Percentiles rank a stretch among this genome's conserved stretches.
phyloP scores from a whole-genome alignment of 2,888 invertebrate genomes.

The Platycheirus rosarum region DNA sequence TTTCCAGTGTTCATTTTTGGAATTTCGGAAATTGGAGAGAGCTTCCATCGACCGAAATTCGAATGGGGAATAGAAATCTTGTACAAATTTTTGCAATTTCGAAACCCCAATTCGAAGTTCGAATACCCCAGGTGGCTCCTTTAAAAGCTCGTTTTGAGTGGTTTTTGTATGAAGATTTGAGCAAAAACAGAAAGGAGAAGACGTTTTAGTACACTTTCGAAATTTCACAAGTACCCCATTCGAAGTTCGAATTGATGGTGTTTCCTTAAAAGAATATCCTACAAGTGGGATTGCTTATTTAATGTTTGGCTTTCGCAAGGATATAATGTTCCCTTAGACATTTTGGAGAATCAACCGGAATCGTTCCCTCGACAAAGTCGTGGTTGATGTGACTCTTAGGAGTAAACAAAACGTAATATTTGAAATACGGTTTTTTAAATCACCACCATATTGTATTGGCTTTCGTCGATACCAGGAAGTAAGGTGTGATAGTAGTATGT shows the following conservation, averaged over 20 bases:
- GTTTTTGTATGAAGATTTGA: not conserved
- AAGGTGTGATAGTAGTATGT: not conserved
- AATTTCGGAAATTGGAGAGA: slow-evolving; percentile 22
- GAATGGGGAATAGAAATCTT: not conserved
- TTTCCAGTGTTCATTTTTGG: slow-evolving; percentile 52
- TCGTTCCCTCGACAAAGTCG: slow-evolving; percentile 4
- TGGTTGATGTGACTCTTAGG: slow-evolving; percentile 20
- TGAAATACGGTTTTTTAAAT: slow-evolving; percentile 9
- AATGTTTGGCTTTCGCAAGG: not conserved
- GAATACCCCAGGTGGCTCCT: not conserved
- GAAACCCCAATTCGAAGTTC: slow-evolving; percentile 2
- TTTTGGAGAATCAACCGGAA: slow-evolving; percentile 6
- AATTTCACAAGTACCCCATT: slow-evolving; percentile 14
- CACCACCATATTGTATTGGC: slow-evolving; percentile 3
- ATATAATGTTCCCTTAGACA: slow-evolving; percentile 1
- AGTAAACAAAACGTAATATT: slow-evolving; percentile 1
- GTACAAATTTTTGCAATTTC: not conserved
- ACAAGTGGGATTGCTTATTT: slow-evolving; percentile 5
- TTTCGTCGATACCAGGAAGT: slow-evolving; percentile 2
- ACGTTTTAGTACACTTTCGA: slow-evolving; percentile 33
- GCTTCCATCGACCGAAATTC: slow-evolving; percentile 13
- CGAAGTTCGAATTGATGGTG: slow-evolving; percentile 35
- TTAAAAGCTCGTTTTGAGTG: slow-evolving; percentile 5
- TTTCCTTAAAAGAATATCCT: not conserved
- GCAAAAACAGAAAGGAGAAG: not conserved